Percentiles rank a stretch among this genome's conserved stretches.
Evolutionary conservation across 1,140 invertebrate genomes (phyloP).

Genomic region (Drosophila sechellia): DNA sequence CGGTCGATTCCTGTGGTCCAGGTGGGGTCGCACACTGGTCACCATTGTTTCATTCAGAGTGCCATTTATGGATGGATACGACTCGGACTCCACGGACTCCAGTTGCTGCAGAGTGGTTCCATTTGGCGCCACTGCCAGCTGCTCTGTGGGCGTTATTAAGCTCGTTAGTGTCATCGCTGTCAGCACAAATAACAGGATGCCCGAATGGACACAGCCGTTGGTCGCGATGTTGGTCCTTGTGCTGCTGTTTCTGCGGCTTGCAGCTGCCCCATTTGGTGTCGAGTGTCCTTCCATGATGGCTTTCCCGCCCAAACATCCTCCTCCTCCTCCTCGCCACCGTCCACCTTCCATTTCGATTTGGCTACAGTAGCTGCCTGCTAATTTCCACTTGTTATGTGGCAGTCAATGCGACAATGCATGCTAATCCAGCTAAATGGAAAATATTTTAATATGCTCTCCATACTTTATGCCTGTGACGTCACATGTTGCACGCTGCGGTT

Average conservation of each 20-base stretch:
- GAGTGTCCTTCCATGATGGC: conserved; percentile 68
- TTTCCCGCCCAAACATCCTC: conserved; percentile 5
- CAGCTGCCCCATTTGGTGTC: conserved; percentile 66
- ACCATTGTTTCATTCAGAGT: conserved; percentile 29
- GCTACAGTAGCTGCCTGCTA: conserved; percentile 30
- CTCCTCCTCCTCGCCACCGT: not conserved
- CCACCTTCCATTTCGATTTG: not conserved
- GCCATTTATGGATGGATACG: conserved; percentile 32
- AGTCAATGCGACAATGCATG: conserved; percentile 41
- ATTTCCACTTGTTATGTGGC: conserved; percentile 50
- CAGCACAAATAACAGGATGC: conserved; percentile 78
- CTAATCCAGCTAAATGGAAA: conserved; percentile 58
- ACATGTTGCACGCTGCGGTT: conserved; percentile 39
- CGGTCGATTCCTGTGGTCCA: conserved; percentile 14
- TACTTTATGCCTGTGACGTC: conserved; percentile 46
- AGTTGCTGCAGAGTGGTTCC: conserved; percentile 25
- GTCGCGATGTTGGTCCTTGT: conserved; percentile 23
- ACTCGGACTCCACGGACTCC: conserved; percentile 7
- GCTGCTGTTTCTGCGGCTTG: conserved; percentile 50
- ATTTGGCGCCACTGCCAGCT: conserved; percentile 68
- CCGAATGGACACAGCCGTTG: conserved; percentile 32
- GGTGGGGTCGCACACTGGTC: conserved; percentile 12
- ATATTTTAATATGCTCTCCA: conserved; percentile 79
- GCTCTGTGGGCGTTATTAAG: conserved; percentile 81
- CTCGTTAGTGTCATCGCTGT: conserved; percentile 80